A percentile compares a stretch with the other conserved stretches of the same genome.
Conservation (phyloP, 2,888 invertebrate genomes). For the Caenorhabditis panamensis region DNA sequence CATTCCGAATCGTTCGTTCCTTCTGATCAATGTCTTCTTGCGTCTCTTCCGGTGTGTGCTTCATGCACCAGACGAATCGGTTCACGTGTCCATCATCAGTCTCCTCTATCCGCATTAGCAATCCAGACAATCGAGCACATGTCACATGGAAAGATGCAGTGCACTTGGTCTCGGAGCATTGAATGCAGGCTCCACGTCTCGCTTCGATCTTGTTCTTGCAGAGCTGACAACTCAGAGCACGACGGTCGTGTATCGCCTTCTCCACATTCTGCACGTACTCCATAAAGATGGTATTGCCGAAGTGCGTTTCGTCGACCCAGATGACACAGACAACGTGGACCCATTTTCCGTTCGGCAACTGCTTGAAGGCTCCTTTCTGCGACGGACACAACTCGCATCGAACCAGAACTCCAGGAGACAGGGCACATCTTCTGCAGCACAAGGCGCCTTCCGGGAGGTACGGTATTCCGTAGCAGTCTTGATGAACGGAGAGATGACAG, state of each 20-base stretch:
- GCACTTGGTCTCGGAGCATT: conserved; percentile 81
- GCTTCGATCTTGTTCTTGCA: conserved; percentile 37
- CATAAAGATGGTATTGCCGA: conserved; percentile 90
- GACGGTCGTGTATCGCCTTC: conserved; percentile 83
- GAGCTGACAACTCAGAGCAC: conserved; percentile 93
- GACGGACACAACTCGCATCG: conserved; percentile 98
- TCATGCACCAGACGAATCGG: conserved; percentile 71
- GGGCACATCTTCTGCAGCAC: conserved; percentile 95
- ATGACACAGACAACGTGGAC: conserved; percentile 98
- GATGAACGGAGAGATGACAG: conserved; percentile 99
- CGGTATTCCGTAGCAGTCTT: conserved; percentile 94
- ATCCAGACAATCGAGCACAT: conserved; percentile 94
- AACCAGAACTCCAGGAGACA: conserved; percentile 94
- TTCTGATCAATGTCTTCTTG: conserved; percentile 33
- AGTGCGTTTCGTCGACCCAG: conserved; percentile 94
- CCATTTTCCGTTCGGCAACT: conserved; percentile 93
- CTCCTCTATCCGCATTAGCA: conserved; percentile 88
- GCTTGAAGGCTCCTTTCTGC: conserved; percentile 98
- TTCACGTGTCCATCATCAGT: conserved; percentile 28
- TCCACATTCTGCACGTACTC: conserved; percentile 91
- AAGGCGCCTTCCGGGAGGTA: conserved; percentile 98
- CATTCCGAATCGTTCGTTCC: conserved; percentile 33
- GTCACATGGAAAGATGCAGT: conserved; percentile 95
- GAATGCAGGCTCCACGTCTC: conserved; percentile 45
- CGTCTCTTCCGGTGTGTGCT: conserved; percentile 59